Evolutionary conservation across 2,113 vertebrate species (phyloP).

Genomic region (Blennius ocellaris): DNA sequence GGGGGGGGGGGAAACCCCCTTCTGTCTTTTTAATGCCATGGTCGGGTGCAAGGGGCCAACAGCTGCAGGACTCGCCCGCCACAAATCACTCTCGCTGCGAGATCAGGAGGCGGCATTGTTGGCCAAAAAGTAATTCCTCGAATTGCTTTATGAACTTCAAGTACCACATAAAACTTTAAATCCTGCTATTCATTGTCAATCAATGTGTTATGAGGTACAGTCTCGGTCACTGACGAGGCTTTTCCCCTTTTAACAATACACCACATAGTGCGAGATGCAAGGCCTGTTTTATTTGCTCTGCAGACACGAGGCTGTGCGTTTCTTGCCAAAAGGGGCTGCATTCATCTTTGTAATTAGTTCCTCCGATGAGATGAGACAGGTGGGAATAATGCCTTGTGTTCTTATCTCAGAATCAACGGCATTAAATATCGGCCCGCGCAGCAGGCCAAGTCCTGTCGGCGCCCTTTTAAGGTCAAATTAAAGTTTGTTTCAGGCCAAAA

Average conservation of each 20-base stretch:
- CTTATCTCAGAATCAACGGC: constrained; percentile 30
- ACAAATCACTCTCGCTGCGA: constrained; percentile 22
- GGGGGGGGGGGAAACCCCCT: constrained; percentile 58
- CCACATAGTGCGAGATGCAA: neutral
- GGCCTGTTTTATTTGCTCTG: constrained; percentile 3
- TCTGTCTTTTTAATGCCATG: constrained; percentile 50
- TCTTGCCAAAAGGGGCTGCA: neutral
- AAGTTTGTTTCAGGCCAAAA: neutral
- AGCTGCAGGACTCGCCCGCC: constrained; percentile 55
- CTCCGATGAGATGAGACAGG: constrained; percentile 21
- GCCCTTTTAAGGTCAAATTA: constrained; percentile 40
- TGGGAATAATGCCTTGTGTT: neutral
- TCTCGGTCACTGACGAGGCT: no score
- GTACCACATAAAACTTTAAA: neutral
- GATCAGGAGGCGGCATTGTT: neutral
- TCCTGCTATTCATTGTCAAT: neutral
- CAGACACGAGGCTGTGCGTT: constrained; percentile 22
- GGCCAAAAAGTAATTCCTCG: neutral
- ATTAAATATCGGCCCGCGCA: constrained; percentile 8
- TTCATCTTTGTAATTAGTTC: constrained; percentile 29
- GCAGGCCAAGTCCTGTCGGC: neutral
- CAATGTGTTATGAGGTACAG: no score
- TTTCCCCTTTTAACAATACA: neutral
- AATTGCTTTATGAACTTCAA: neutral
- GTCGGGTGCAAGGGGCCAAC: constrained; percentile 45